Evolutionary conservation across 2,888 invertebrate species (phyloP).

Genomic region (Conistra vaccinii): DNA sequence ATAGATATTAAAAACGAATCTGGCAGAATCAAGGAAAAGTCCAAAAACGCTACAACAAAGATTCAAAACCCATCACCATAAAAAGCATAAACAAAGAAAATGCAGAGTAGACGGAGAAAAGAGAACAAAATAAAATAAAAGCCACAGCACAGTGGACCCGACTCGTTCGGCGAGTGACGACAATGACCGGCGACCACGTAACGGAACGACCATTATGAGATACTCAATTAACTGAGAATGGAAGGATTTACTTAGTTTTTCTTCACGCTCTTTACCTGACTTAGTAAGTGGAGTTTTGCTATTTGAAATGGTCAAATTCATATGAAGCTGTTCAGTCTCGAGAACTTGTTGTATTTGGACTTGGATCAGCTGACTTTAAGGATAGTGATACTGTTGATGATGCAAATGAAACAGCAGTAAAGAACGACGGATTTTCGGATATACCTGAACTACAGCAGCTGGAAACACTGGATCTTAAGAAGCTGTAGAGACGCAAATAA

Average conservation of each 20-base stretch:
- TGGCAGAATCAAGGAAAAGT: background rate
- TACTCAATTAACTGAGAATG: constrained; percentile 68
- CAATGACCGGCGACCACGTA: constrained; percentile 73
- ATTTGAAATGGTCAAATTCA: constrained; percentile 24
- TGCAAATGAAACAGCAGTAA: background rate
- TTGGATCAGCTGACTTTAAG: background rate
- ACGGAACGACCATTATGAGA: constrained; percentile 72
- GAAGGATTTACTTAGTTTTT: constrained; percentile 61
- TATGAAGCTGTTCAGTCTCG: background rate
- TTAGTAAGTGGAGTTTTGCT: constrained; percentile 26
- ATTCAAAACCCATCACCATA: constrained; percentile 51
- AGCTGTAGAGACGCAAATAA: background rate
- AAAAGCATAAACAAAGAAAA: constrained; percentile 76
- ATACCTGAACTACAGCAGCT: background rate
- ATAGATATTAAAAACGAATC: constrained; percentile 9
- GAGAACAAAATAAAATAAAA: constrained; percentile 65
- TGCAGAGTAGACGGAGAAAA: constrained; percentile 58
- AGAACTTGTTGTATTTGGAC: background rate
- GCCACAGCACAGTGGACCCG: constrained; percentile 71
- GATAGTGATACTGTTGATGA: background rate
- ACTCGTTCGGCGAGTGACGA: constrained; percentile 70
- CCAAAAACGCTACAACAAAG: constrained; percentile 39
- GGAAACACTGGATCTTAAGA: background rate
- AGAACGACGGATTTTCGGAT: background rate
- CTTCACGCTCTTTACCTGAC: constrained; percentile 60